These are phyloP conservation scores for Mythimna vitellina DNA, from an alignment of 2,888 invertebrate species.

Conservation along the genomic window DNA sequence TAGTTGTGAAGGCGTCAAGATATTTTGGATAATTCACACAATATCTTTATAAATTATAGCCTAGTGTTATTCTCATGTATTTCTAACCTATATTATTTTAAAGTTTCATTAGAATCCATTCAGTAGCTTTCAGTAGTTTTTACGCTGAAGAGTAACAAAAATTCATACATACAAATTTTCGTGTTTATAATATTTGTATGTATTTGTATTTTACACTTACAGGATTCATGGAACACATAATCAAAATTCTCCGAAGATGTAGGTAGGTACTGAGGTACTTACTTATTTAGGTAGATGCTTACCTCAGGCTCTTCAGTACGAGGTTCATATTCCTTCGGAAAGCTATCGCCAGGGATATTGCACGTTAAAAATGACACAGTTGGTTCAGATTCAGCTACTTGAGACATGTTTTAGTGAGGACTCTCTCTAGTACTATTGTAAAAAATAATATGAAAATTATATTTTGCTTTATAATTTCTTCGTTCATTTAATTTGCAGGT, in stretches of 20 bases:
- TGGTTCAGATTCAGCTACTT: constrained; percentile 41
- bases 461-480: constrained; percentile 37
- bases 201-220: too few relatives aligned
- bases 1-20: too few relatives aligned
- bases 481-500: constrained; percentile 49
- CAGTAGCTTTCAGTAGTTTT: too few relatives aligned
- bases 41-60: too few relatives aligned
- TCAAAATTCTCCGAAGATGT: background rate
- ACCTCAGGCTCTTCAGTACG: constrained; percentile 42
- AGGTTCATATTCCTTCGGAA: constrained; percentile 54
- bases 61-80: too few relatives aligned
- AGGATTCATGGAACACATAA: background rate
- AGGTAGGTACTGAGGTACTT: too few relatives aligned
- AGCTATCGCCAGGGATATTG: constrained; percentile 66
- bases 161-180: too few relatives aligned
- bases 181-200: too few relatives aligned
- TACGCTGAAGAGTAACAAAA: too few relatives aligned
- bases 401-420: constrained; percentile 58
- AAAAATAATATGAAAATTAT: constrained; percentile 58
- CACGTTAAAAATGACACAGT: constrained; percentile 36
- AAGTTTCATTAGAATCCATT: too few relatives aligned
- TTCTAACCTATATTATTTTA: too few relatives aligned
- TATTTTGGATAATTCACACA: too few relatives aligned
- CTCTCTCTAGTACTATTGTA: constrained; percentile 56
- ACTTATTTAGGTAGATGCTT: constrained; percentile 2